Evolutionary conservation across 1,140 invertebrate genomes (phyloP).

Genomic region (Euglossa dilemma): DNA sequence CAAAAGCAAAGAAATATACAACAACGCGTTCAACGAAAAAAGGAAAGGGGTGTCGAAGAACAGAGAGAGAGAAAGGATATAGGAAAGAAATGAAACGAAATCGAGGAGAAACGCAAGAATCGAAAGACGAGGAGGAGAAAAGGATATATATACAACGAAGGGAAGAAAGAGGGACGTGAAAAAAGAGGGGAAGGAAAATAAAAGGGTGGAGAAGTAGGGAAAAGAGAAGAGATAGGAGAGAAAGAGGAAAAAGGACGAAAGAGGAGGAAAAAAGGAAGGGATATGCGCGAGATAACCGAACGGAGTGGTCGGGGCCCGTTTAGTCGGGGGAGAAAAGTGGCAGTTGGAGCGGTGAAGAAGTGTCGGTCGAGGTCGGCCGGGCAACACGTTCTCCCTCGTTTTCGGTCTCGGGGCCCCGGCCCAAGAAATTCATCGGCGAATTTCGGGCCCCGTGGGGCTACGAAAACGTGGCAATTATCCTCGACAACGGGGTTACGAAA

Average conservation of each 20-base stretch:
- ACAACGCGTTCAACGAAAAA: too few species aligned
- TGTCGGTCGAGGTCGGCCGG: slow-evolving; percentile 62
- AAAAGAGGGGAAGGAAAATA: too few species aligned
- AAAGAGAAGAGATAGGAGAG: neutral
- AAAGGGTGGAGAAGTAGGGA: too few species aligned
- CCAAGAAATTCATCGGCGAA: slow-evolving; percentile 59
- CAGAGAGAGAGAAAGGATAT: neutral
- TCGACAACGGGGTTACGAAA: slow-evolving; percentile 57
- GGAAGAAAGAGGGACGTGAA: too few species aligned
- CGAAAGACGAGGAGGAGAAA: too few species aligned
- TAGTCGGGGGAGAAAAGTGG: slow-evolving; percentile 54
- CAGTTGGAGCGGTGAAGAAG: slow-evolving; percentile 43
- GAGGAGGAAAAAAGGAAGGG: neutral
- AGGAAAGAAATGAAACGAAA: too few species aligned
- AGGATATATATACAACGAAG: too few species aligned
- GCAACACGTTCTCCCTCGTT: slow-evolving; percentile 58
- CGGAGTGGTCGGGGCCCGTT: slow-evolving; percentile 6
- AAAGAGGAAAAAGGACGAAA: neutral
- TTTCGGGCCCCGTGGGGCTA: slow-evolving; percentile 26
- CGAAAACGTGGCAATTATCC: slow-evolving; percentile 64
- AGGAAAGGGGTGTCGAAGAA: slow-evolving; percentile 13
- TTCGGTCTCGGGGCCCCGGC: neutral
- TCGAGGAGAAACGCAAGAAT: too few species aligned
- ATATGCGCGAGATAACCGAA: slow-evolving; percentile 30
- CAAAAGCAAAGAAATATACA: too few species aligned